Percentiles rank a stretch among this genome's conserved stretches.
Evolutionary conservation across 2,113 vertebrate species (phyloP).

Genomic region (Formicarius rufipectus): DNA sequence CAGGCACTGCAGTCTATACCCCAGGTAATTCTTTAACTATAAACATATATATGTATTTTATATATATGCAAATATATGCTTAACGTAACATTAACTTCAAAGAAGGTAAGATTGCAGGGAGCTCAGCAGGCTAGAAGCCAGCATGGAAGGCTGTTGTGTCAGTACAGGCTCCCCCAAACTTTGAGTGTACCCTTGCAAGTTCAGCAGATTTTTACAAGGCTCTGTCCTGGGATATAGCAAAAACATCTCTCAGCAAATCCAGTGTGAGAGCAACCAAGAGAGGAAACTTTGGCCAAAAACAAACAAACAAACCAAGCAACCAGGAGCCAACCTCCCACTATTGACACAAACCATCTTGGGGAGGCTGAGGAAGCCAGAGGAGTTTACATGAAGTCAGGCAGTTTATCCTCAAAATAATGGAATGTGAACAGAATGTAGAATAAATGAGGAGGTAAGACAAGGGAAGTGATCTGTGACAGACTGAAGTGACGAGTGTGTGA

Average conservation of each 20-base stretch:
- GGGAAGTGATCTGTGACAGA: not conserved
- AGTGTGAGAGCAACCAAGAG: not conserved
- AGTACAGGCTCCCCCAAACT: not conserved
- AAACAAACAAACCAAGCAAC: not conserved
- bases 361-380: not conserved
- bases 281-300: not conserved
- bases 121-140: not conserved
- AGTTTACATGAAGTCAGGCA: not conserved
- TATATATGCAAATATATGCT: not conserved
- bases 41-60: accelerated
- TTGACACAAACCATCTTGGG: not conserved
- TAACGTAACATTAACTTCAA: not conserved
- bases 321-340: not conserved
- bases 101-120: not conserved
- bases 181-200: not conserved
- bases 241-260: not conserved
- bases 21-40: accelerated
- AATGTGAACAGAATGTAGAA: not conserved
- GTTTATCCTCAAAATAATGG: not conserved
- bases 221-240: not conserved
- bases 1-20: not conserved
- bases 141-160: accelerated
- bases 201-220: not conserved
- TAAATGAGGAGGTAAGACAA: not conserved
- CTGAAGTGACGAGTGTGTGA: accelerated